phyloP scores from a whole-genome alignment of 2,113 vertebrate genomes.

The Chloropsis hardwickii region DNA sequence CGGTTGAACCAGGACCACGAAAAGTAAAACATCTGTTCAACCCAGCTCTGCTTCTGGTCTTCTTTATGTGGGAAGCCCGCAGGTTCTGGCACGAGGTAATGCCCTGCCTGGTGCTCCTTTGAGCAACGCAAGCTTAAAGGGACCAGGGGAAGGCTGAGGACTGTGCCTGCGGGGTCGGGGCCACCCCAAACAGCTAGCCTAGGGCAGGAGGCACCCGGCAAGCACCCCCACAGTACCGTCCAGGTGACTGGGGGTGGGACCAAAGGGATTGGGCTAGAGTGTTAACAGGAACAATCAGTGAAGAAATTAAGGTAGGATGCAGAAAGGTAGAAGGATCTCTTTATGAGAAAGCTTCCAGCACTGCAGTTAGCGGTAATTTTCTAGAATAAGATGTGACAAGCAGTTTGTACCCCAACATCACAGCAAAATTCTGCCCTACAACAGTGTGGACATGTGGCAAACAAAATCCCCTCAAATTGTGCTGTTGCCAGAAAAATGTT shows the following conservation, averaged over 20 bases:
- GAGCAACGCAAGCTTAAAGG: too few species aligned
- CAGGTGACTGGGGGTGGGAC: neutral
- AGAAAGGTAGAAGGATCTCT: neutral
- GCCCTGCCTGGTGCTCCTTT: too few species aligned
- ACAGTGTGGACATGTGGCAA: neutral
- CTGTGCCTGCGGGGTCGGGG: too few species aligned
- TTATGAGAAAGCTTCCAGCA: neutral
- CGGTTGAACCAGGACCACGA: too few species aligned
- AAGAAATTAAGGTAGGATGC: neutral
- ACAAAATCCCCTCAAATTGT: neutral
- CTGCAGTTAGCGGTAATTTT: neutral
- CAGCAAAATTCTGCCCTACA: neutral
- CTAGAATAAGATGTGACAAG: neutral
- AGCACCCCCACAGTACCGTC: too few species aligned
- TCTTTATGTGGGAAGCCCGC: too few species aligned
- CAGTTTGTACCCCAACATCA: neutral
- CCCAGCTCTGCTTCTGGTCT: too few species aligned
- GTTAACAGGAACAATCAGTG: neutral
- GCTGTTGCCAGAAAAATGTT: neutral
- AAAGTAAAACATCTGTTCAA: too few species aligned
- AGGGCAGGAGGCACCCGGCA: too few species aligned
- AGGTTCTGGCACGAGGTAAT: too few species aligned
- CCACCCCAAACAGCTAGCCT: too few species aligned
- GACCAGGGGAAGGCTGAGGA: too few species aligned
- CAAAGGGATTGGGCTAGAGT: neutral